These are phyloP conservation scores for Spilosoma lubricipeda DNA, from an alignment of 2,888 invertebrate species.

Conservation along the genomic window DNA sequence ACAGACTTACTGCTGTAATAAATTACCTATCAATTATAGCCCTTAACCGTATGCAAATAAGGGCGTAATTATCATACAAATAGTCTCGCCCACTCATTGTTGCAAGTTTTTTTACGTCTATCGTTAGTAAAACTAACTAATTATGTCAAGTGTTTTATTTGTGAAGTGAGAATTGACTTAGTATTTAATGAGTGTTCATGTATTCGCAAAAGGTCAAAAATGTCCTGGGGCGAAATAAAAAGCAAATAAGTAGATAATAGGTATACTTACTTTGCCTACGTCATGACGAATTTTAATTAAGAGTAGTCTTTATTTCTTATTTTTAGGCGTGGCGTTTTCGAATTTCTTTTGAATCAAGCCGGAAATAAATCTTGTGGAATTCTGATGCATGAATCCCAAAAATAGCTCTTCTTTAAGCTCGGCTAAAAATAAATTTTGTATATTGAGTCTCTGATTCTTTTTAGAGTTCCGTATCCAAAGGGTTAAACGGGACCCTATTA, in stretches of 20 bases:
- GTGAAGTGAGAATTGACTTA: slow-evolving; percentile 24
- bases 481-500: no score
- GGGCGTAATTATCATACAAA: slow-evolving; percentile 60
- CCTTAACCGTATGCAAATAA: slow-evolving; percentile 51
- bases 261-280: not conserved
- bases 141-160: slow-evolving; percentile 67
- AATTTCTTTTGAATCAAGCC: not conserved
- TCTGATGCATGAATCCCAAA: not conserved
- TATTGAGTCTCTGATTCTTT: no score
- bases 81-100: slow-evolving; percentile 66
- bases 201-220: not conserved
- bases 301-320: no score
- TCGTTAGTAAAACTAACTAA: slow-evolving; percentile 77
- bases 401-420: not conserved
- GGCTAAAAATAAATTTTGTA: no score
- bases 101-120: slow-evolving; percentile 60
- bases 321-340: not conserved
- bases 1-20: slow-evolving; percentile 41
- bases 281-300: no score
- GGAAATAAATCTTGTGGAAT: not conserved
- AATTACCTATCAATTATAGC: slow-evolving; percentile 56
- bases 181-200: not conserved
- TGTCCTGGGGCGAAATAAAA: not conserved
- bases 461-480: no score
- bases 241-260: not conserved